Evolutionary conservation across 2,113 vertebrate species (phyloP), one percentile per base, ranked within the genome.

Genomic region (Brevimyrus niger): DNA sequence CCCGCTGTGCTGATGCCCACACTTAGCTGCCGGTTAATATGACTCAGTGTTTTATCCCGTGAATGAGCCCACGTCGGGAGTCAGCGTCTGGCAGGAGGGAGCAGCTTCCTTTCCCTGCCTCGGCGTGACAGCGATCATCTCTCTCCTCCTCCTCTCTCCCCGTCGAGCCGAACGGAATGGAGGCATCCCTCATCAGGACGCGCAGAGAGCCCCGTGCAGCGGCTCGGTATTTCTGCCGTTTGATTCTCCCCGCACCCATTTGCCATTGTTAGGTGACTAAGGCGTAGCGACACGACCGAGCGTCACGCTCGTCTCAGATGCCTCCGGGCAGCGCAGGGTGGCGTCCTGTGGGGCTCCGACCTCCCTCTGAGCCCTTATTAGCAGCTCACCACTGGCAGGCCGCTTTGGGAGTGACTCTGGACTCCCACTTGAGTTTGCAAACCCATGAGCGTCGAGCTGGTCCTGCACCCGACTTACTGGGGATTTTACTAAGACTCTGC

Each of bases 141-240:
- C 48, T 55, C 15, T 51, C 44, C 42, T 50, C 82, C 58, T 50
- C 82, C 90, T 27, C 58, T 65, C 91, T 58, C 91, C 21, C 35
- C 7, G 13, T 87, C 83, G 89, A 90, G 88, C 87, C 21, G 53
- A 17, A 82, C 87, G 50, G 76, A 88, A 90, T 11, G 42, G 23
- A 47, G 44, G 82, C 82, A 47, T 80, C 13, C 73, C 73, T 42
- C 73, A n/a, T 80, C 35, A 19, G 4, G 31, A 13, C 17, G 31
- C 2, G 27, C 35, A 13, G 61, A 4, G 73, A 42, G 73, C 31
- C 73, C 19, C 35, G 35, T 42, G 35, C 17, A 6, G 73, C 35
- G 0, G 15, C 11, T 6, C 38, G 69, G 38, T 76, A 17, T 35
- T 7, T 42, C 73, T 7, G 31, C 15, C 42, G 35, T 19, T 42